phyloP scores from a whole-genome alignment of 1,140 invertebrate genomes.

The Ostrea edulis region DNA sequence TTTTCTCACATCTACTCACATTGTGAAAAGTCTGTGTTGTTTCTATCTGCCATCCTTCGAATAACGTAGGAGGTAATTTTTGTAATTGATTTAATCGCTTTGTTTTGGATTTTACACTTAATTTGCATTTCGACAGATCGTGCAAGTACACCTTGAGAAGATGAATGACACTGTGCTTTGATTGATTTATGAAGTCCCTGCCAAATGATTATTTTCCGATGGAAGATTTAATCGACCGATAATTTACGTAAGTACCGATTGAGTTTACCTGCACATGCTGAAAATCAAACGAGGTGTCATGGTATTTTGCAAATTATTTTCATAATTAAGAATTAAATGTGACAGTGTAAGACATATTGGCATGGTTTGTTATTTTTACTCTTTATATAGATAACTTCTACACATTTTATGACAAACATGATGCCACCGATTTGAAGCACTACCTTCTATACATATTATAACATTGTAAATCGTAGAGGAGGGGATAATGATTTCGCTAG shows the following conservation, averaged over 20 bases:
- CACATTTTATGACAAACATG: too few relatives aligned
- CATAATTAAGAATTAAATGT: too few relatives aligned
- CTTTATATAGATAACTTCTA: too few relatives aligned
- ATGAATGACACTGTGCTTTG: background rate
- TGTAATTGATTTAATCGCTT: conserved; percentile 4
- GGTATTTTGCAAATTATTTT: too few relatives aligned
- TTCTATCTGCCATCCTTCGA: background rate
- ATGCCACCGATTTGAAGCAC: too few relatives aligned
- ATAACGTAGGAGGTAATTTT: background rate
- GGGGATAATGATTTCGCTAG: too few relatives aligned
- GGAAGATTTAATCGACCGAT: background rate
- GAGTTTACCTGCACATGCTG: too few relatives aligned
- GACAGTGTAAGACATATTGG: too few relatives aligned
- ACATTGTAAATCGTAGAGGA: too few relatives aligned
- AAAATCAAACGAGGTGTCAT: too few relatives aligned
- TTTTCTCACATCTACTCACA: background rate
- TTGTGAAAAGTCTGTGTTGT: background rate
- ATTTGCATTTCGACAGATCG: conserved; percentile 32
- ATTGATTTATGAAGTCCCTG: background rate
- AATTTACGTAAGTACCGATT: background rate
- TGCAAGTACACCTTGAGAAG: background rate
- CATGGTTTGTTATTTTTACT: too few relatives aligned
- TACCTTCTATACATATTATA: too few relatives aligned
- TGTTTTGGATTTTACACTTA: background rate
- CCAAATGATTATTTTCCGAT: background rate